These are phyloP conservation scores for Protonemura montana DNA, from an alignment of 2,888 invertebrate species.

Conservation along the genomic window DNA sequence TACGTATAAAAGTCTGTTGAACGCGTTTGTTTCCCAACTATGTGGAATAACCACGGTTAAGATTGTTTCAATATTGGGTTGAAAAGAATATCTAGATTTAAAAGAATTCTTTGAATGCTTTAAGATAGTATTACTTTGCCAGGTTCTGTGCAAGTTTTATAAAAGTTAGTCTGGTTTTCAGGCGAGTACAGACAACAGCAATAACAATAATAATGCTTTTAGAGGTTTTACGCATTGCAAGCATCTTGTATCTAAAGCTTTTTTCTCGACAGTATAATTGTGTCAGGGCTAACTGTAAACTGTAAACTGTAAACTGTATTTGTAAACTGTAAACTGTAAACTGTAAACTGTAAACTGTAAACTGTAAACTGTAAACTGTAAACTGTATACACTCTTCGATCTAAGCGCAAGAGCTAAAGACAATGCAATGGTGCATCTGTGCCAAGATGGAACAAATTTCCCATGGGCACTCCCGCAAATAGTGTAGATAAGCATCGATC, in stretches of 20 bases:
- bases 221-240: not conserved
- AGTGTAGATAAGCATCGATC: slow-evolving; percentile 27
- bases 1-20: not conserved
- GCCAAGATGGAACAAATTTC: slow-evolving; percentile 22
- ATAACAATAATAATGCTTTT: not conserved
- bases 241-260: not conserved
- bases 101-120: slow-evolving; percentile 1
- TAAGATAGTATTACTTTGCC: not conserved
- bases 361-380: too few species aligned
- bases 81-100: slow-evolving; percentile 12
- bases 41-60: not conserved
- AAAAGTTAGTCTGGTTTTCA: not conserved
- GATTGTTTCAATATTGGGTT: slow-evolving; percentile 9
- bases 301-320: too few species aligned
- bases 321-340: too few species aligned
- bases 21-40: slow-evolving; percentile 18
- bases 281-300: not conserved
- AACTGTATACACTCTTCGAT: too few species aligned
- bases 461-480: slow-evolving; percentile 25
- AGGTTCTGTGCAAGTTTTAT: not conserved
- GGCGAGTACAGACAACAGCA: not conserved
- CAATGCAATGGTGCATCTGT: not conserved
- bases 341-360: too few species aligned
- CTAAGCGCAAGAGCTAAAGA: slow-evolving; percentile 12
- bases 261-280: not conserved